Evolutionary conservation across 2,113 vertebrate genomes (phyloP).

Genomic region (Microtus ochrogaster): DNA sequence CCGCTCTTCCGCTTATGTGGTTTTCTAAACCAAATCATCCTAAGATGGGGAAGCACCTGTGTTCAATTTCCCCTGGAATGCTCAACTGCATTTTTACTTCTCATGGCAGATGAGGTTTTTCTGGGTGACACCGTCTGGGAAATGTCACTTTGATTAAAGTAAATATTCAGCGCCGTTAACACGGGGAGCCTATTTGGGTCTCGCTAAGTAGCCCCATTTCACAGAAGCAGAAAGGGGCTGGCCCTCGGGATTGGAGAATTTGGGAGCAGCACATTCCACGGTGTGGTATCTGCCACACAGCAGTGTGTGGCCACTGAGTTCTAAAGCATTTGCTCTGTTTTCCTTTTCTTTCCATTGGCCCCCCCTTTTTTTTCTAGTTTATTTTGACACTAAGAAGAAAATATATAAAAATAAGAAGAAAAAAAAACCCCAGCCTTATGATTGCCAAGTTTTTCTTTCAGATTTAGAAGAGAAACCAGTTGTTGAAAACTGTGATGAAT

Average conservation of each 20-base stretch:
- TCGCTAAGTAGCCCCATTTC: conserved; percentile 54
- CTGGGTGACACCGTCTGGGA: conserved; percentile 80
- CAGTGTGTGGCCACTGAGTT: conserved; percentile 52
- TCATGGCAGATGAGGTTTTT: conserved; percentile 61
- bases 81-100: conserved; percentile 34
- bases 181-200: conserved; percentile 59
- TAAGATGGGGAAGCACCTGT: conserved; percentile 66
- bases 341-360: conserved; percentile 70
- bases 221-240: conserved; percentile 52
- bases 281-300: conserved; percentile 52
- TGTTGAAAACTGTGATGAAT: conserved; percentile 75
- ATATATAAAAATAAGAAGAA: conserved; percentile 68
- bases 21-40: conserved; percentile 54
- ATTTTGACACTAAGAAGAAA: conserved; percentile 76
- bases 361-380: conserved; percentile 58
- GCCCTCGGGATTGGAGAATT: conserved; percentile 52
- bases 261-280: neutral
- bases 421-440: conserved; percentile 48
- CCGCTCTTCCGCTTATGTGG: neutral
- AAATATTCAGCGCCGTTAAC: conserved; percentile 66
- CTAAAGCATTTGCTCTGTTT: conserved; percentile 68
- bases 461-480: conserved; percentile 65
- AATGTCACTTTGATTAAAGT: conserved; percentile 81
- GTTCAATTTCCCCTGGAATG: conserved; percentile 76
- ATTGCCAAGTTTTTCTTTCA: conserved; percentile 66